Evolutionary conservation across 2,113 vertebrate species (phyloP).

Genomic region (Bos indicus): DNA sequence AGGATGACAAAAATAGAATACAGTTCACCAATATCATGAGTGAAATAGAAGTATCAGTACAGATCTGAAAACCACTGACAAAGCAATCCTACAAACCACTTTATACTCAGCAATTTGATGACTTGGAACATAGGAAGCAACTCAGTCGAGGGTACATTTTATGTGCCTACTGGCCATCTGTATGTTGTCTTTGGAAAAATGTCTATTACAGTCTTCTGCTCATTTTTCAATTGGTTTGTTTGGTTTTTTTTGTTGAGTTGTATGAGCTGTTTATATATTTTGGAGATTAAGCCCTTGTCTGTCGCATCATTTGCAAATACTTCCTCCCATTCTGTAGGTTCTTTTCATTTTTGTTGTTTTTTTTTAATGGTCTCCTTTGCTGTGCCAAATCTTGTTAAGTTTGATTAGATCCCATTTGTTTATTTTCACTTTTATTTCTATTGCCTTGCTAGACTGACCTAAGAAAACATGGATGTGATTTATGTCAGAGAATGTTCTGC

Average conservation of each 20-base stretch:
- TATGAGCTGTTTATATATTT: background rate
- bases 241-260: background rate
- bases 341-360: background rate
- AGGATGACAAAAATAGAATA: background rate
- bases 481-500: background rate
- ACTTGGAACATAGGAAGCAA: background rate
- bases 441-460: background rate
- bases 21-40: background rate
- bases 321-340: background rate
- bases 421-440: background rate
- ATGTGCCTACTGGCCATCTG: background rate
- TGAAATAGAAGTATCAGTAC: background rate
- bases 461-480: background rate
- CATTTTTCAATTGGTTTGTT: background rate
- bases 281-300: background rate
- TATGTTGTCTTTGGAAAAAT: background rate
- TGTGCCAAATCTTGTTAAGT: background rate
- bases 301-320: background rate
- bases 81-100: background rate
- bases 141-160: background rate
- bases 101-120: background rate
- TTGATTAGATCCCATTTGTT: background rate
- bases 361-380: background rate
- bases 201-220: background rate
- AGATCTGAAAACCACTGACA: background rate